Evolutionary conservation across 1,140 invertebrate genomes (phyloP).

Genomic region (Camponotus vicinus): DNA sequence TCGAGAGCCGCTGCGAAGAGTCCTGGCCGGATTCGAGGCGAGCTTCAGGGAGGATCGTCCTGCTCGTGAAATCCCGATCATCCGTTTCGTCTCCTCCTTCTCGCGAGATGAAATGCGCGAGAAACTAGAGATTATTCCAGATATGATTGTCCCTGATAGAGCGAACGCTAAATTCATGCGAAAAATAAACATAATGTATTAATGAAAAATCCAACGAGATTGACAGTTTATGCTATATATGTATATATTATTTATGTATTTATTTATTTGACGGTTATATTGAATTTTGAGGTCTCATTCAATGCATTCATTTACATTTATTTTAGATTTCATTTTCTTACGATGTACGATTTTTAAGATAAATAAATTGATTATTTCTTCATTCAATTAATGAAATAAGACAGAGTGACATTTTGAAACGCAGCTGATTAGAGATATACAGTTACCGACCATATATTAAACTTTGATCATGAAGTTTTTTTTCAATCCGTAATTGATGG

Average conservation of each 20-base stretch:
- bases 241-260: background rate
- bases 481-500: conserved; percentile 14
- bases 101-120: conserved; percentile 17
- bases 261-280: background rate
- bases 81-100: conserved; percentile 2
- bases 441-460: conserved; percentile 17
- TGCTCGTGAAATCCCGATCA: conserved; percentile 26
- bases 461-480: conserved; percentile 22
- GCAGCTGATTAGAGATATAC: background rate
- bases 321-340: background rate
- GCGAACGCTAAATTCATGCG: background rate
- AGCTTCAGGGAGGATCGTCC: conserved; percentile 48
- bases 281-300: background rate
- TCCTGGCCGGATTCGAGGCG: conserved; percentile 49
- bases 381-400: background rate
- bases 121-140: conserved; percentile 2
- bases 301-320: background rate
- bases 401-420: background rate
- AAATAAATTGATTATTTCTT: background rate
- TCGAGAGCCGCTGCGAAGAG: conserved; percentile 56
- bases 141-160: conserved; percentile 20
- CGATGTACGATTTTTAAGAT: background rate
- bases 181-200: background rate
- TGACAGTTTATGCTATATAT: background rate
- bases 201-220: background rate